phyloP scores from a whole-genome alignment of 2,113 vertebrate genomes.

The Cercopithecus mona region DNA sequence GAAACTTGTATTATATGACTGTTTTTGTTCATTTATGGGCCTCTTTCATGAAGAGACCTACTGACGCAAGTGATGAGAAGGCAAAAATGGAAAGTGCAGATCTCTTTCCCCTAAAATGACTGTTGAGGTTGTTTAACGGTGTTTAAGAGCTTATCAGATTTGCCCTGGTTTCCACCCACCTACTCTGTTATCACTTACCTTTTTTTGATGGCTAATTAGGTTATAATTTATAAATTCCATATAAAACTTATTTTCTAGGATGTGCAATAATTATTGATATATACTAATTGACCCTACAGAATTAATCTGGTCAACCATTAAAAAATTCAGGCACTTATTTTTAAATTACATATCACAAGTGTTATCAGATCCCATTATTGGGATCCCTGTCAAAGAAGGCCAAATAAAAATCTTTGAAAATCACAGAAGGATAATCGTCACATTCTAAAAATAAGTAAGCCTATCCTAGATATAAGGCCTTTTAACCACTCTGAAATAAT shows the following conservation, averaged over 20 bases:
- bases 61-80: slow-evolving; percentile 41
- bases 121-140: slow-evolving; percentile 41
- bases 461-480: background rate
- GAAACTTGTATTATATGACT: slow-evolving; percentile 14
- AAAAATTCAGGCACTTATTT: background rate
- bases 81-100: slow-evolving; percentile 61
- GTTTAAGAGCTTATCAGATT: slow-evolving; percentile 54
- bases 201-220: slow-evolving; percentile 57
- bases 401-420: slow-evolving; percentile 5
- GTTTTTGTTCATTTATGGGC: slow-evolving; percentile 47
- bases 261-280: slow-evolving; percentile 45
- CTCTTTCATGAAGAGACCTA: slow-evolving; percentile 28
- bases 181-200: background rate
- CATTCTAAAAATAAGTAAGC: background rate
- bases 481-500: background rate
- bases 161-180: slow-evolving; percentile 38
- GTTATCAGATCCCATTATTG: background rate
- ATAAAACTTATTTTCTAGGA: background rate
- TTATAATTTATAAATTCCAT: slow-evolving; percentile 58
- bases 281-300: slow-evolving; percentile 32
- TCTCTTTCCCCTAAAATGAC: background rate
- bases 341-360: slow-evolving; percentile 47
- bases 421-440: background rate
- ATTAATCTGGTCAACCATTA: background rate
- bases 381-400: background rate